These are phyloP conservation scores for Daphoenositta chrysoptera DNA, from an alignment of 2,113 vertebrate species.

Conservation along the genomic window DNA sequence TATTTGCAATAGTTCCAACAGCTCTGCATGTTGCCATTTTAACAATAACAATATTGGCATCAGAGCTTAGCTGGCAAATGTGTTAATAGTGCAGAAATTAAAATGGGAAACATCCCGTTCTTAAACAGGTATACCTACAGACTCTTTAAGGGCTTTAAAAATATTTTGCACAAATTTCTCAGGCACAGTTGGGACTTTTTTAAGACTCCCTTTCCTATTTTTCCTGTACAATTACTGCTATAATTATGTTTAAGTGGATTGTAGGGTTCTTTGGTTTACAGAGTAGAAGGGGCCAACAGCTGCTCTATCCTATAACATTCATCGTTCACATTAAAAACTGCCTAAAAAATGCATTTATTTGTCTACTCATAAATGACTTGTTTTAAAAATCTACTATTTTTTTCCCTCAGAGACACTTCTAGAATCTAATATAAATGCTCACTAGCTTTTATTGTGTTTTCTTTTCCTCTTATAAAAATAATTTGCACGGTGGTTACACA, in stretches of 20 bases:
- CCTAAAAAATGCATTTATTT: conserved; percentile 33
- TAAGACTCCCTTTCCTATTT: not conserved
- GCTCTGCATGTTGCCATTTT: not conserved
- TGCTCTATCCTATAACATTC: not conserved
- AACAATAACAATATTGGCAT: not conserved
- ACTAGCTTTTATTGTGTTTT: conserved; percentile 33
- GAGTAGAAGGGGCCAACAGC: not conserved
- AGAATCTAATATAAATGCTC: conserved; percentile 22
- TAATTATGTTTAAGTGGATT: not conserved
- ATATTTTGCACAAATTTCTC: not conserved
- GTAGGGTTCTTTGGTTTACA: not conserved
- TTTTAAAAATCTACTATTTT: conserved; percentile 18
- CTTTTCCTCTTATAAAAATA: conserved; percentile 27
- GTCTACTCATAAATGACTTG: not conserved
- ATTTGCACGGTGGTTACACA: conserved; percentile 43
- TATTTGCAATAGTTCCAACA: not conserved
- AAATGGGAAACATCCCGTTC: not conserved
- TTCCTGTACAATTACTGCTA: not conserved
- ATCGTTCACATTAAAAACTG: conserved; percentile 11
- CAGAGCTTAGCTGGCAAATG: not conserved
- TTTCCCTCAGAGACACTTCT: conserved; percentile 19
- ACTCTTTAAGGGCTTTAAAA: not conserved
- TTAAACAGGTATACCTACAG: not conserved
- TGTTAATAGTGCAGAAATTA: conserved; percentile 33
- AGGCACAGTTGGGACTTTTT: not conserved